Evolutionary conservation across 2,888 invertebrate species (phyloP), one percentile per base, ranked within the genome.

Genomic region (Crossocerus cetratus): DNA sequence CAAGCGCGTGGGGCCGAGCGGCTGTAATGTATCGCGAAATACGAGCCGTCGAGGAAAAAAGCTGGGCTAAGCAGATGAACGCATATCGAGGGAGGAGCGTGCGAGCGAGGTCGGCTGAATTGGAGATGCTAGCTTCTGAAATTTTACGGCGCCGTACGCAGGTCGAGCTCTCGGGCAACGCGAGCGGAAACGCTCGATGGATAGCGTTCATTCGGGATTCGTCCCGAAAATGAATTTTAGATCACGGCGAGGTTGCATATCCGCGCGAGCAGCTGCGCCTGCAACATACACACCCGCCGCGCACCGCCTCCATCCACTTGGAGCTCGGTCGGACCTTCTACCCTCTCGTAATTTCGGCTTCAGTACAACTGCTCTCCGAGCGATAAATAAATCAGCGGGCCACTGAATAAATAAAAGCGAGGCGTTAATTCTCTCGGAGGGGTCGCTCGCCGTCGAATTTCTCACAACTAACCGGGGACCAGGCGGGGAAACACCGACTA

Each of bases 201-300:
- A 56, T 59, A 45, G 63, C 60, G 61, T 67, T 77, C 81, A 80
- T 79, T 74, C 22, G 20, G 60, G 69, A 80, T 80, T 79, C 79
- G 77, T 77, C 65, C 71, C 55, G 78, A 72, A 72, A 79, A 79
- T 79, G 79, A 79, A 79, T 79, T 81, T 80, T 80, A 78, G 81
- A 81, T 80, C 63, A 54, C 65, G 21, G 62, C 22, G 44, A 65
- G 64, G 74, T 57, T 65, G 74, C 74, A 55, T 74, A 72, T 64
- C 69, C 77, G 69, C 64, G 69, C 69, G 42, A 64, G 58, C 77
- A 70, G 55, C 72, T 65, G 72, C 65, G 68, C 63, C 60, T 59
- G 55, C 49, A 11, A 62, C 32, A 32, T 4, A 11, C 32, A 32
- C 32, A 32, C 0, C 5, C 8, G 11, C 2, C 5, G 8, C 0